Evolutionary conservation across 2,888 invertebrate species (phyloP).

Genomic region (Leptogaster cylindrica): DNA sequence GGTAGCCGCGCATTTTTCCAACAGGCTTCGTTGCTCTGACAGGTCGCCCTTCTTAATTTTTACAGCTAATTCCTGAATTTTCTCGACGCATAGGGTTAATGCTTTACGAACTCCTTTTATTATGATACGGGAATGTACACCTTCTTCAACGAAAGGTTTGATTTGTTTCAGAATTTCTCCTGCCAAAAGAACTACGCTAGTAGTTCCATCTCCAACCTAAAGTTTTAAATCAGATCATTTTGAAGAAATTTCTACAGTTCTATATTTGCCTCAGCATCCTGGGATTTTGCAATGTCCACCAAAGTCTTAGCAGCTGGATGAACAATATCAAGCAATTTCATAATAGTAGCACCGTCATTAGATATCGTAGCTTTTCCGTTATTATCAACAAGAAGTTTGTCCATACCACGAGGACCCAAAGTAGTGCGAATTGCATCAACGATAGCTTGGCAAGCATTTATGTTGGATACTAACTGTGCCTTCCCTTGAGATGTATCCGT

Average conservation of each 20-base stretch:
- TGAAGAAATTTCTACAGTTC: not conserved
- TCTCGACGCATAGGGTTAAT: constrained; percentile 78
- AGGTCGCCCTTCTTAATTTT: constrained; percentile 70
- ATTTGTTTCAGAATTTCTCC: constrained; percentile 94
- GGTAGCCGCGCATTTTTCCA: constrained; percentile 92
- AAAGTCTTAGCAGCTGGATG: constrained; percentile 98
- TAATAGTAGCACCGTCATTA: constrained; percentile 98
- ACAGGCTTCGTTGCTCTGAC: constrained; percentile 60
- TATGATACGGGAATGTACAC: constrained; percentile 90
- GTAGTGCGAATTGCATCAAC: constrained; percentile 97
- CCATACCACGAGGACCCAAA: constrained; percentile 98
- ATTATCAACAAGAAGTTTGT: constrained; percentile 93
- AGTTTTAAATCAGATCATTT: not conserved
- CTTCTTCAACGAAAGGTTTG: constrained; percentile 96
- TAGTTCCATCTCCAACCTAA: constrained; percentile 98
- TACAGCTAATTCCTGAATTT: constrained; percentile 83
- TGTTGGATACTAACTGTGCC: constrained; percentile 94
- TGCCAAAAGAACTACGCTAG: constrained; percentile 93
- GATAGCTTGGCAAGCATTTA: constrained; percentile 94
- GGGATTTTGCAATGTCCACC: constrained; percentile 98
- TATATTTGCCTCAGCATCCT: constrained; percentile 91
- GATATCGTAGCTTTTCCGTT: constrained; percentile 94
- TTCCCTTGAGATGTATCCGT: constrained; percentile 96
- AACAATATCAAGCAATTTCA: constrained; percentile 96
- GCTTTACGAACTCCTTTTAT: constrained; percentile 89